Base-by-base conservation (phyloP, 2,888 invertebrate genomes). In the Hyposoter dolosus region DNA sequence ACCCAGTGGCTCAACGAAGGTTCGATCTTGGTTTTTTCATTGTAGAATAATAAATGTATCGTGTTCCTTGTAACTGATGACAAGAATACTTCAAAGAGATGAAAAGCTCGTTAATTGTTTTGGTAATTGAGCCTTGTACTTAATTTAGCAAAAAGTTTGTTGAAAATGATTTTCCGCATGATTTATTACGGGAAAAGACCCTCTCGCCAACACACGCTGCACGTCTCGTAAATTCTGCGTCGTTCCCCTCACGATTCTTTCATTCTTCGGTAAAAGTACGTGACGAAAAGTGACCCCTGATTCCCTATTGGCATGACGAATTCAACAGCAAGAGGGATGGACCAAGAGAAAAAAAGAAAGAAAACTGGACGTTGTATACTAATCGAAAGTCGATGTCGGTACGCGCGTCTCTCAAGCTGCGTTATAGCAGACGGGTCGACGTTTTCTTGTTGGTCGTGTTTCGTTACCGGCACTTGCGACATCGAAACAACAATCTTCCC, bases 321-420 rank as follows among this genome's bases (percentile, higher is more conserved):
- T 68, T 23, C 40, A 40, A n/a, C 19, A n/a, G 53, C n/a, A 15
- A 47, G 53, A 74, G 23, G 60, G 56, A 56, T 40, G 19, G 40
- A 74, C 15, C 23, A 7, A 74, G 43, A 43, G 60, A 60, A 45
- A 71, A 28, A 60, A 79, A 45, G 47, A 47, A n/a, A 35, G 19
- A 19, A 63, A 40, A 6, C n/a, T 28, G 82, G 66, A 65, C n/a
- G 17, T 45, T 50, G 45, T 23, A 50, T 17, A 77, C 69, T 76
- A 63, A 77, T 63, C 60, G 50, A 77, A 82, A 82, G 69, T 82
- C 82, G 71, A 77, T 82, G 82, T 50, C 50, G n/a, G 56, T n/a
- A n/a, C 74, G 75, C 60, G 69, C 56, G 69, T n/a, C 81, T 81
- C 75, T 74, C 15, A 53, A 45, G 74, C 17, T 75, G n/a, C 63